Evolutionary conservation across 2,113 vertebrate genomes (phyloP).

Genomic region (Petrocephalus microphthalmus): DNA sequence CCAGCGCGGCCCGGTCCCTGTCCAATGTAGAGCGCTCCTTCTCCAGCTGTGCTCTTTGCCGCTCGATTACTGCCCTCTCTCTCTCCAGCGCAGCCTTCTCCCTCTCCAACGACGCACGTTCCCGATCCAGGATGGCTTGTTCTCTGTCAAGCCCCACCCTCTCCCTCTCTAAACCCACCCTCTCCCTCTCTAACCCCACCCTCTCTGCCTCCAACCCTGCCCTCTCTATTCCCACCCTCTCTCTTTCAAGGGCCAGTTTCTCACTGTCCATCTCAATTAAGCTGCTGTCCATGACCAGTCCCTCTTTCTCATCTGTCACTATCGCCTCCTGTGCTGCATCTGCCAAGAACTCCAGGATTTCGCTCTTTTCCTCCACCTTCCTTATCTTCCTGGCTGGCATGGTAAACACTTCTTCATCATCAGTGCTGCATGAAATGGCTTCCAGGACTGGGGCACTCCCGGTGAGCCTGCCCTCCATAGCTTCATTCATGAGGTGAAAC

Average conservation of each 20-base stretch:
- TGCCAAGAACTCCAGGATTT: slow-evolving; percentile 44
- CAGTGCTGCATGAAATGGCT: slow-evolving; percentile 30
- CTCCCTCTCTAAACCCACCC: slow-evolving; percentile 43
- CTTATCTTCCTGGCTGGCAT: slow-evolving; percentile 37
- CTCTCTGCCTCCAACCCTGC: slow-evolving; percentile 36
- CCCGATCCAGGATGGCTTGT: slow-evolving; percentile 45
- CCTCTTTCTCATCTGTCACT: slow-evolving; percentile 19
- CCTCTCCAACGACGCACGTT: slow-evolving; percentile 43
- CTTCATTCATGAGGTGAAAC: slow-evolving; percentile 54
- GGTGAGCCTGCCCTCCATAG: slow-evolving; percentile 49
- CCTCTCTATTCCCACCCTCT: slow-evolving; percentile 47
- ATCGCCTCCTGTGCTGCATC: slow-evolving; percentile 28
- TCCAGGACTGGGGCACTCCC: slow-evolving; percentile 43
- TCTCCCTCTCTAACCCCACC: slow-evolving; percentile 37
- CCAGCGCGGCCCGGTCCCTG: slow-evolving; percentile 29
- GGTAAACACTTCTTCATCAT: slow-evolving; percentile 37
- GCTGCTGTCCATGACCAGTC: slow-evolving; percentile 29
- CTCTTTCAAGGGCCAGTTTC: slow-evolving; percentile 39
- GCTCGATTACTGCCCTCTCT: slow-evolving; percentile 42
- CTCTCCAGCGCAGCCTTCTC: slow-evolving; percentile 51
- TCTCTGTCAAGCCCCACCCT: slow-evolving; percentile 48
- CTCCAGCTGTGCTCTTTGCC: slow-evolving; percentile 48
- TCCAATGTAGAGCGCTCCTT: slow-evolving; percentile 46
- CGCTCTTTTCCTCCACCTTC: slow-evolving; percentile 19
- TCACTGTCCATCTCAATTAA: slow-evolving; percentile 38